These are phyloP conservation scores for Lathamus discolor DNA, from an alignment of 2,113 vertebrate genomes.

Conservation along the genomic window DNA sequence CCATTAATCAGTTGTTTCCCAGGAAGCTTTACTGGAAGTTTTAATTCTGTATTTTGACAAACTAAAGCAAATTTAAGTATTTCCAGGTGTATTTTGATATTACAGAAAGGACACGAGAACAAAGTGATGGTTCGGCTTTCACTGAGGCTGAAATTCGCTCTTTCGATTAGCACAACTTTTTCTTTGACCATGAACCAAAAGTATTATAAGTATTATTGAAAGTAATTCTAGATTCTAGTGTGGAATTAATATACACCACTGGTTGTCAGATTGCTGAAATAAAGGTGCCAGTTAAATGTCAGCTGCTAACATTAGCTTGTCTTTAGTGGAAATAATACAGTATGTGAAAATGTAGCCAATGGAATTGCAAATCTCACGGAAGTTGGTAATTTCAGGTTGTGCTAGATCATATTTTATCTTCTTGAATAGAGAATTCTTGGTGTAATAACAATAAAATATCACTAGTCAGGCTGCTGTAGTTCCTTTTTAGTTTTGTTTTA, in stretches of 20 bases:
- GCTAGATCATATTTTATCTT: neutral
- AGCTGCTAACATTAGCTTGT: neutral
- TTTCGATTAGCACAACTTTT: neutral
- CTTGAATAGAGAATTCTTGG: neutral
- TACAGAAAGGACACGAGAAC: neutral
- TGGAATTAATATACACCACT: neutral
- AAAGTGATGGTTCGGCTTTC: neutral
- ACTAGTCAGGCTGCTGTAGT: neutral
- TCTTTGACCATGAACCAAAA: neutral
- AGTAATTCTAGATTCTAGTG: neutral
- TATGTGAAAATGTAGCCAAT: neutral
- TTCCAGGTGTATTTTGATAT: neutral
- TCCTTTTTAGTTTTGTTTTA: neutral
- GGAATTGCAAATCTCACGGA: neutral
- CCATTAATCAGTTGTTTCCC: neutral
- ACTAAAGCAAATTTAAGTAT: neutral
- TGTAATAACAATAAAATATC: neutral
- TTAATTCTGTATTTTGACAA: neutral
- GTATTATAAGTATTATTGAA: neutral
- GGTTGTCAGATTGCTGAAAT: neutral
- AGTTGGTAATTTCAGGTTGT: neutral
- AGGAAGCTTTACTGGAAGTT: neutral
- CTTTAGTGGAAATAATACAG: neutral
- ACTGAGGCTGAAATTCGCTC: neutral
- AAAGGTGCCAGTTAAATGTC: neutral